Base-by-base conservation (phyloP, 2,888 invertebrate genomes). In the Oligia strigilis region DNA sequence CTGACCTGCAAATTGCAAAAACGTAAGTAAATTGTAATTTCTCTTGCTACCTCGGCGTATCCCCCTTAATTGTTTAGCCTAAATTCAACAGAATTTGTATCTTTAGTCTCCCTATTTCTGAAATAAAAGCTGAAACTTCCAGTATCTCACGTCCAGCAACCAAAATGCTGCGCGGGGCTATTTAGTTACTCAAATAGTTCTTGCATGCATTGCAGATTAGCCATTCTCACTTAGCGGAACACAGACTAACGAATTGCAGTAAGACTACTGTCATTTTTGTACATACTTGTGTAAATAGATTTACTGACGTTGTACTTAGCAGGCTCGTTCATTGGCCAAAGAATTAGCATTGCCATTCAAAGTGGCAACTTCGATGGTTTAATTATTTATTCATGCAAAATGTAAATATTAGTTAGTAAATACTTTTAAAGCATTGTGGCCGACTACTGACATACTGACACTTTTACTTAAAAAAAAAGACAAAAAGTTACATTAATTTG, bases 131-230 rank as follows among this genome's bases (percentile, higher is more conserved):
- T 14, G 13, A 0, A 69, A 72, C 49, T 69, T 70, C 8, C 73
- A 73, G 72, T 62, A 43, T 75, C 78, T 75, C 78, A 67, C 86
- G 72, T 77, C 29, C 72, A 46, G 66, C 64, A 60, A 89, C 87
- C 92, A 88, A 91, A 92, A 91, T 88, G 86, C 88, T 72, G 74
- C 62, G 66, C 73, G 81, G 85, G 36, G 75, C 91, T 91, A 88
- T 90, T 92, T 91, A 91, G 90, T 92, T 90, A 87, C 90, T 89
- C 92, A 92, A 93, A 93, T 92, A 93, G 91, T 94, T 94, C 91
- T 90, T 91, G 92, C 92, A 90, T 94, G 93, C 93, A 92, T 91
- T 93, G 86, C 85, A 88, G 93, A 94, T 94, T 94, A 94, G 90
- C 90, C 74, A 83, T 80, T 84, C 87, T 85, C 87, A 84, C 85